Percentiles rank a stretch among this genome's conserved stretches.
phyloP scores from a whole-genome alignment of 2,797 vertebrate species.

The Lutjanus campechanus region DNA sequence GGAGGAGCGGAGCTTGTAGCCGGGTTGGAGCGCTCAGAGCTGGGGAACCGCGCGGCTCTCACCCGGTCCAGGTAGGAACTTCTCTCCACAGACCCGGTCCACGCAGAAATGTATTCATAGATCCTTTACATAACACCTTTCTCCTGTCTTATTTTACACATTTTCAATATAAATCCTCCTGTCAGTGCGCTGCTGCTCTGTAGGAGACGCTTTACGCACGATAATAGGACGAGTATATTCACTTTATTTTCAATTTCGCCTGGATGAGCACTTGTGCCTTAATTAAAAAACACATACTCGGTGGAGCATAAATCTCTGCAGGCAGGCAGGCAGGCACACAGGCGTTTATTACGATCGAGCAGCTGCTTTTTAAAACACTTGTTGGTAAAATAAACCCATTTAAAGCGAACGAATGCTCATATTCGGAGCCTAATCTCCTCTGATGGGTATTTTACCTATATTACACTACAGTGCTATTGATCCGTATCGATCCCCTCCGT shows the following conservation, averaged over 20 bases:
- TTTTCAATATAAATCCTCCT: neutral
- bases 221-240: neutral
- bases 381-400: constrained; percentile 45
- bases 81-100: constrained; percentile 27
- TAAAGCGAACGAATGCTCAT: constrained; percentile 17
- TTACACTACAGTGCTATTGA: constrained; percentile 61
- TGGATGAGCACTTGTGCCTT: constrained; percentile 36
- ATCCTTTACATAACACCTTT: neutral
- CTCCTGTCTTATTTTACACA: neutral
- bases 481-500: constrained; percentile 62
- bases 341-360: neutral
- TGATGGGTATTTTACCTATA: constrained; percentile 60
- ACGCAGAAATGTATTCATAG: neutral
- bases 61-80: constrained; percentile 82
- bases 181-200: neutral
- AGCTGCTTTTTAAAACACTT: constrained; percentile 57
- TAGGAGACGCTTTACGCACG: constrained; percentile 52
- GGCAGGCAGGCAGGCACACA: neutral
- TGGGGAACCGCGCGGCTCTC: constrained; percentile 69
- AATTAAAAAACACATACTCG: constrained; percentile 33
- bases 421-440: constrained; percentile 44
- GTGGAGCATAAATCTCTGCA: constrained; percentile 7
- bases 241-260: constrained; percentile 50
- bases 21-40: constrained; percentile 78
- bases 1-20: constrained; percentile 72